phyloP scores from a whole-genome alignment of 2,113 vertebrate genomes.

The Hyla sarda region DNA sequence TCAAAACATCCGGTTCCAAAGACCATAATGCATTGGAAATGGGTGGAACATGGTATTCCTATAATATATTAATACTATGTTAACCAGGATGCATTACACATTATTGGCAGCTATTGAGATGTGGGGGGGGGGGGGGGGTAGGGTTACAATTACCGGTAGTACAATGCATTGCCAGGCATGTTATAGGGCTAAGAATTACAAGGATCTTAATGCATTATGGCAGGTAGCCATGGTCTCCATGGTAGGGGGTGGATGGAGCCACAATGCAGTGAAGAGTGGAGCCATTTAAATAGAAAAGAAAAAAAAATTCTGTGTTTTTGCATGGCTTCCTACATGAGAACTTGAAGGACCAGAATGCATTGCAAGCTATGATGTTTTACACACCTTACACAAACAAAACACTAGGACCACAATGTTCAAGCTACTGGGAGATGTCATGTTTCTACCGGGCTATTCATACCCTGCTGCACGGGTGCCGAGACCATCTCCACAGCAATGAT shows the following conservation, averaged over 20 bases:
- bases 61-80: conserved; percentile 41
- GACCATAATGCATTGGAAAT: conserved; percentile 42
- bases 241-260: conserved; percentile 2
- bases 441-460: not conserved
- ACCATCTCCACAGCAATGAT: not conserved
- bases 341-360: conserved; percentile 19
- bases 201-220: conserved; percentile 27
- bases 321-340: conserved; percentile 24
- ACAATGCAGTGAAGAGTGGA: conserved; percentile 33
- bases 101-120: conserved; percentile 27
- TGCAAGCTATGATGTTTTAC: conserved; percentile 44
- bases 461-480: not conserved
- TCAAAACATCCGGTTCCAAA: conserved; percentile 19
- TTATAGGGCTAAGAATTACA: conserved; percentile 8
- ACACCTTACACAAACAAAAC: conserved; percentile 51
- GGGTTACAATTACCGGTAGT: conserved; percentile 37
- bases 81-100: conserved; percentile 45
- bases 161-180: conserved; percentile 35
- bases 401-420: conserved; percentile 54
- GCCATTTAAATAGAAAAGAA: conserved; percentile 25
- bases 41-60: conserved; percentile 18
- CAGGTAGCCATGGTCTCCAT: conserved; percentile 5
- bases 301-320: not conserved
- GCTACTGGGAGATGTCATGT: conserved; percentile 30
- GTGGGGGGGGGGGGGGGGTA: not conserved